Evolutionary conservation across 1,140 invertebrate species (phyloP).

Genomic region (Diorhabda carinulata): DNA sequence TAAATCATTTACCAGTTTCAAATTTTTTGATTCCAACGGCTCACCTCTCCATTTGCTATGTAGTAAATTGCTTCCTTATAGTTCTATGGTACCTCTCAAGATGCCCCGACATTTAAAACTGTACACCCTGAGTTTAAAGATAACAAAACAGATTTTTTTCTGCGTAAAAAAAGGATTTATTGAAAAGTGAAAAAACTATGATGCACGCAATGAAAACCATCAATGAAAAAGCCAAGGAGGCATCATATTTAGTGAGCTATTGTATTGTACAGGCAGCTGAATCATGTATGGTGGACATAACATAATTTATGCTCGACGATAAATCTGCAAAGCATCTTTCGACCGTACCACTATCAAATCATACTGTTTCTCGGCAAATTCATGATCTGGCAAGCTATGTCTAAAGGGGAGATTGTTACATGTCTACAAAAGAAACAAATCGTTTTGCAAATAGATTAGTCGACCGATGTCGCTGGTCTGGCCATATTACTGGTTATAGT

Average conservation of each 20-base stretch:
- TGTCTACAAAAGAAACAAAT: no score
- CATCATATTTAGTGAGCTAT: constrained; percentile 26
- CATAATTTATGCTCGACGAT: constrained; percentile 24
- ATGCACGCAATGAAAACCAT: constrained; percentile 16
- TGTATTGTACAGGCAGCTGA: constrained; percentile 22
- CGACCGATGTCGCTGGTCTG: no score
- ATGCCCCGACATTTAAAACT: no score
- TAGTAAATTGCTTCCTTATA: neutral
- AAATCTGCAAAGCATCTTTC: constrained; percentile 21
- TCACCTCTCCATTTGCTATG: neutral
- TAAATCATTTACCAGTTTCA: neutral
- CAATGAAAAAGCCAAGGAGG: constrained; percentile 22
- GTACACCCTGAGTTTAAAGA: neutral
- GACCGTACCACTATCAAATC: neutral
- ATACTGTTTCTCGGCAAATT: neutral
- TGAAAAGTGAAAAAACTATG: constrained; percentile 18
- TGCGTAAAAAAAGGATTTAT: constrained; percentile 18
- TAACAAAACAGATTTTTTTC: neutral
- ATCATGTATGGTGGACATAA: constrained; percentile 24
- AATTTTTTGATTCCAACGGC: constrained; percentile 10
- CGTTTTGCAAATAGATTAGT: no score
- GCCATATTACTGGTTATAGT: no score
- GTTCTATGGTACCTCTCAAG: neutral
- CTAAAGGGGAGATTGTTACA: no score
- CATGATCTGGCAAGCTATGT: neutral